Base-by-base conservation (phyloP, 2,113 vertebrate species). In the Megalops atlanticus region DNA sequence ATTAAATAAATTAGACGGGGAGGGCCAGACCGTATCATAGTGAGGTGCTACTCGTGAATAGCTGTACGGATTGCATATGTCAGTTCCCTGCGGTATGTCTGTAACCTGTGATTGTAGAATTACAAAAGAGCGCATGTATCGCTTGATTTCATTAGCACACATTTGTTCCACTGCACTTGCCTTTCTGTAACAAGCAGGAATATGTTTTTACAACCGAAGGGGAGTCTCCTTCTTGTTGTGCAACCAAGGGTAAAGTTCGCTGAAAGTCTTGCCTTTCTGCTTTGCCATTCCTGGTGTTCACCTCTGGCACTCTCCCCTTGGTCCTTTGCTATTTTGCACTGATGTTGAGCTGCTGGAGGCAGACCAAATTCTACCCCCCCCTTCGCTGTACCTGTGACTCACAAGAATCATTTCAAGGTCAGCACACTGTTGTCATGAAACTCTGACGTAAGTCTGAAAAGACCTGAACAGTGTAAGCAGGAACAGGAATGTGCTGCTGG, bases 341-440 rank as follows among this genome's bases (percentile, higher is more conserved):
- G 79, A 71, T 33, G 72, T 76, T 77, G 36, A 39, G 70, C 77
- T 39, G 74, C 69, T 78, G 43, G 78, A 86, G 80, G 45, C 27
- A 39, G 54, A 70, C 71, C 75, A 83, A 52, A 49, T 71, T 49
- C n/a, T 33, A 40, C 76, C 54, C 31, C 39, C 45, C 4, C 41
- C 75, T 52, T 38, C 8, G 16, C 40, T 33, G 43, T 76, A 84
- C 58, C 81, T 78, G 71, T 79, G 76, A 81, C 15, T 85, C 78
- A 74, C 38, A 80, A 18, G 74, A 35, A 58, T 24, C n/a, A 36
- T 72, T 76, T 45, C 80, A 84, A 82, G 83, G 83, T 84, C 83
- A 73, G 38, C 40, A 41, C 73, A 1, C 41, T 74, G 78, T 35
- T 38, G 45, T 76, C 47, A 49, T 74, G 75, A 80, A 80, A 79